Percentiles rank a stretch among this genome's conserved stretches.
Conservation (phyloP, 2,888 invertebrate species). For the Nomada ruficornis region DNA sequence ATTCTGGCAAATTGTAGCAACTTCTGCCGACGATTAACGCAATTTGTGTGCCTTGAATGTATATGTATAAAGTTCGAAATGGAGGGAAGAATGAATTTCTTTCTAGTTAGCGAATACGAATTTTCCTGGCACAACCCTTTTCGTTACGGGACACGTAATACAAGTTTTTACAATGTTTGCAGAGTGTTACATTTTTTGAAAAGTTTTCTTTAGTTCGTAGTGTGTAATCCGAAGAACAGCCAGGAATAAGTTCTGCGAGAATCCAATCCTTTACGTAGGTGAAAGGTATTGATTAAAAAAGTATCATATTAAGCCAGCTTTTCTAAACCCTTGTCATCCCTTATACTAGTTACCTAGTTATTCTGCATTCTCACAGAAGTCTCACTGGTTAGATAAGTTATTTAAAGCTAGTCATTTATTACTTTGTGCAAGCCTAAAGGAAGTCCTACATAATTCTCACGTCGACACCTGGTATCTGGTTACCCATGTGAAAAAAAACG, state of each 20-base stretch:
- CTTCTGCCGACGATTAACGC: neutral
- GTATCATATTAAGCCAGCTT: too few relatives aligned
- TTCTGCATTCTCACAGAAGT: neutral
- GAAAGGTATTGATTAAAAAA: too few relatives aligned
- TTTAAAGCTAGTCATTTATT: constrained; percentile 3
- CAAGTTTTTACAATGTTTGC: too few relatives aligned
- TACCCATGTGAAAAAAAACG: neutral
- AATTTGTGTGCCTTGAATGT: neutral
- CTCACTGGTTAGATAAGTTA: neutral
- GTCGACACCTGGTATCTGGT: neutral
- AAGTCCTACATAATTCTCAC: neutral
- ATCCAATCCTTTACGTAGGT: too few relatives aligned
- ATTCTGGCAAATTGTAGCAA: neutral
- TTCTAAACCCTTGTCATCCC: neutral
- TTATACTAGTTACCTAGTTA: neutral
- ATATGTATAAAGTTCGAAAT: neutral
- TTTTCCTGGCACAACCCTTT: too few relatives aligned
- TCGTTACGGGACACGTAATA: too few relatives aligned
- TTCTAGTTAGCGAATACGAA: too few relatives aligned
- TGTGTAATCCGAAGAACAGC: too few relatives aligned
- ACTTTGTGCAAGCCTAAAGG: neutral
- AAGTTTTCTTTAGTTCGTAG: too few relatives aligned
- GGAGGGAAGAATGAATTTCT: neutral
- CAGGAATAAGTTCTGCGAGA: too few relatives aligned
- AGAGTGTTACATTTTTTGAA: too few relatives aligned